A percentile compares a stretch with the other conserved stretches of the same genome.
Evolutionary conservation across 2,888 invertebrate species (phyloP).

Genomic region (Acrocyrtus sp.): DNA sequence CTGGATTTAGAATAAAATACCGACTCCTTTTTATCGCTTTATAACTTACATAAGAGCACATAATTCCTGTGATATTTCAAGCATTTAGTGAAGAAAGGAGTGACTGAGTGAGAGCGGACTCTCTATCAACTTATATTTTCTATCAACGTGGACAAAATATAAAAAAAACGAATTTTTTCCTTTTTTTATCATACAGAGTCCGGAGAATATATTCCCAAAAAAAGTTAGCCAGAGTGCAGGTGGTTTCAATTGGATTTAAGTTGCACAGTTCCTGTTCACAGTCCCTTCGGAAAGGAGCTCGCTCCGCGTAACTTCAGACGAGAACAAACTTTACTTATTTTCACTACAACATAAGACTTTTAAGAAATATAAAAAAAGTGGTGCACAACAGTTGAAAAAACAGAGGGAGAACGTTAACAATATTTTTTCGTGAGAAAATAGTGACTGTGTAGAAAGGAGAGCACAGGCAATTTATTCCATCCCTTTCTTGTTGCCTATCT

Average conservation of each 20-base stretch:
- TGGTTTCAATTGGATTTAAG: slow-evolving; percentile 59
- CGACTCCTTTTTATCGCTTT: no score
- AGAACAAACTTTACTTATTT: no score
- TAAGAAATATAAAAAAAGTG: slow-evolving; percentile 9
- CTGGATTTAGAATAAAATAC: no score
- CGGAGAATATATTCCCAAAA: background rate
- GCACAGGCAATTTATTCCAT: slow-evolving; percentile 36
- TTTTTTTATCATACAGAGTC: no score
- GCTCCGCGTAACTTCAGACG: no score
- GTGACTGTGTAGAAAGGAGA: slow-evolving; percentile 9
- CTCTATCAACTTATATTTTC: background rate
- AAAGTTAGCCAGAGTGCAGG: slow-evolving; percentile 50
- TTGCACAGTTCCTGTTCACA: slow-evolving; percentile 58
- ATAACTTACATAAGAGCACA: no score
- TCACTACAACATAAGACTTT: no score
- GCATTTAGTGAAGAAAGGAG: slow-evolving; percentile 9
- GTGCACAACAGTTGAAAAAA: slow-evolving; percentile 17
- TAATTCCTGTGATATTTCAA: slow-evolving; percentile 34
- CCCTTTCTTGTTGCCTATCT: slow-evolving; percentile 10
- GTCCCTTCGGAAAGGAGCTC: slow-evolving; percentile 40
- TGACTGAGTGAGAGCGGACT: background rate
- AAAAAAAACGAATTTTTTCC: no score
- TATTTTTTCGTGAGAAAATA: no score
- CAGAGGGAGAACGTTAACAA: no score
- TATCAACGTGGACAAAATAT: slow-evolving; percentile 1